Conservation (phyloP, 1,140 invertebrate genomes). For the Dryas iulia region DNA sequence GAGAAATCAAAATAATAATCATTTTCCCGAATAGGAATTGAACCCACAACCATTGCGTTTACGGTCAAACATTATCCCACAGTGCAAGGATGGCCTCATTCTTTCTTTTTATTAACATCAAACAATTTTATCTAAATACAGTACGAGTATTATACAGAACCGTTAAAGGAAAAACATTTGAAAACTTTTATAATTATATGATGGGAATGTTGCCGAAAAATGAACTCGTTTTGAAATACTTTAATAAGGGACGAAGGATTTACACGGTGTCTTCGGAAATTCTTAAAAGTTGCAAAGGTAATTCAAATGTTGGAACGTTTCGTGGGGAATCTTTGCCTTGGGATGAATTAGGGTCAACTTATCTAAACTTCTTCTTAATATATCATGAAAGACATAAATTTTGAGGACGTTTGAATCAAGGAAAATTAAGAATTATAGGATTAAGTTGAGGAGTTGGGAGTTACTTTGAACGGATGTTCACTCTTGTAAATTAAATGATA, state of each 20-base stretch:
- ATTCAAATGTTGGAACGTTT: slow-evolving; percentile 28
- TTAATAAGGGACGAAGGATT: slow-evolving; percentile 18
- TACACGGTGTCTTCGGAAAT: slow-evolving; percentile 11
- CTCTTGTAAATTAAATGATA: too few species aligned
- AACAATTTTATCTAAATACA: not conserved
- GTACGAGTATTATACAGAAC: not conserved
- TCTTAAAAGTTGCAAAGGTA: slow-evolving; percentile 27
- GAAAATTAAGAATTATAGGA: slow-evolving; percentile 3
- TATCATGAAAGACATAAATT: slow-evolving; percentile 24
- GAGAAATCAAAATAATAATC: too few species aligned
- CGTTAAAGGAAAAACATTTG: not conserved
- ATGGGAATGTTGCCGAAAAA: not conserved
- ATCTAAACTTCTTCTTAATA: slow-evolving; percentile 21
- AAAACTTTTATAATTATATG: not conserved
- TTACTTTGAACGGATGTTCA: not conserved
- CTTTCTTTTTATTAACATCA: not conserved
- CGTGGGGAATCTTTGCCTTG: slow-evolving; percentile 9
- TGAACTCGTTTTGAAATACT: not conserved
- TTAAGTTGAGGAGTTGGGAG: not conserved
- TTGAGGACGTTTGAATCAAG: not conserved
- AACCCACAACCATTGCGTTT: too few species aligned
- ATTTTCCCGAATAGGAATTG: too few species aligned
- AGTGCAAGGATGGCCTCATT: too few species aligned
- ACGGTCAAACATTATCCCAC: too few species aligned
- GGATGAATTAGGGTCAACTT: slow-evolving; percentile 28